Evolutionary conservation across 2,797 vertebrate genomes (phyloP), one percentile per base, ranked within the genome.

Genomic region (Tragelaphus oryx): DNA sequence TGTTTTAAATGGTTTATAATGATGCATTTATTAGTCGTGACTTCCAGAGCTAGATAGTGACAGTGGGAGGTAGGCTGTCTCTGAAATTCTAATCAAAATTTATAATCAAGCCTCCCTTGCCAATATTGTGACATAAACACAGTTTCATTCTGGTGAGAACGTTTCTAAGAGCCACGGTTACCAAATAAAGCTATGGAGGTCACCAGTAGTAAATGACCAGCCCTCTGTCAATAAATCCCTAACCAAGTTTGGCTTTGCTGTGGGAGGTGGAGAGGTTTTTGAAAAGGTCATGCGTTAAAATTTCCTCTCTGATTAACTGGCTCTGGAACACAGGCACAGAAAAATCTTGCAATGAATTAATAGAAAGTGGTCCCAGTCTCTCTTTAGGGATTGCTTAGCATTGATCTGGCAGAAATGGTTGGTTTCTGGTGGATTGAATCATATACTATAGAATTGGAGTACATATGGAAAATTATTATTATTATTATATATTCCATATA

Each of bases 381-480:
- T n/a, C 94, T 91, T 88, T 88, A 93, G 68, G 87, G 95, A 96
- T 44, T 81, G 16, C 50, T 94, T 81, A 50, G 83, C 37, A 57
- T 52, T 92, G 55, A 60, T 41, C 88, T 97, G 83, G 81, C 87
- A 89, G 85, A 1, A 12, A 44, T 75, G 71, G 41, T 41, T 97
- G 95, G 82, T 95, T 81, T 95, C 94, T 89, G 71, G 62, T 92
- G 41, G 26, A 37, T 48, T 48, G 89, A 95, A 92, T 97, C 14
- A 90, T 14, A 50, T 80, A 8, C n/a, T 54, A 41, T 50, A 91
- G 81, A 74, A 48, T 30, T 48, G 0, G 3, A 59, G 44, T 85
- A 86, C 41, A 28, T 74, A 30, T 74, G 46, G 62, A 91, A 86
- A 94, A 85, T 87, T 74, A 68, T 83, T 89, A n/a, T n/a, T n/a